phyloP scores from a whole-genome alignment of 2,797 vertebrate species.

The Salmo trutta region DNA sequence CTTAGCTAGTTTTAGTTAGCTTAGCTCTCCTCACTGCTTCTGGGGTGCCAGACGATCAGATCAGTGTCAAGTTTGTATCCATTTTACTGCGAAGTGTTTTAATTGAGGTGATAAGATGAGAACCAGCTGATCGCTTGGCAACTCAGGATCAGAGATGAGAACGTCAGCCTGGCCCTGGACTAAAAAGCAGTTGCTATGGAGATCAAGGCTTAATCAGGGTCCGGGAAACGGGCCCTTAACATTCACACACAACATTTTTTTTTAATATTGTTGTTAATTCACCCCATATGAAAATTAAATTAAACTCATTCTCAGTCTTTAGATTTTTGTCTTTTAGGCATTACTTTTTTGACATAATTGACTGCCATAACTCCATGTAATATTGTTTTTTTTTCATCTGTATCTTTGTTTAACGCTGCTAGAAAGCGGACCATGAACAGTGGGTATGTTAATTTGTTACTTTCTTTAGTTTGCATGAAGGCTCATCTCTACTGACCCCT shows the following conservation, averaged over 20 bases:
- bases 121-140: neutral
- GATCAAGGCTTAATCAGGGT: neutral
- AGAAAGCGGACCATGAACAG: conserved; percentile 85
- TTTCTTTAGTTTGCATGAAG: conserved; percentile 72
- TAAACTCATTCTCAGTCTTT: conserved; percentile 56
- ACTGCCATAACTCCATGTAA: conserved; percentile 48
- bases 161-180: neutral
- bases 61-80: neutral
- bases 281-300: neutral
- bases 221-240: neutral
- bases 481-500: conserved; percentile 32
- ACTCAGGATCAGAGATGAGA: conserved; percentile 9
- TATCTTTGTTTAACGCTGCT: conserved; percentile 79
- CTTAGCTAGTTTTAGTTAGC: neutral
- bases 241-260: neutral
- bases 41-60: neutral
- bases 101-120: neutral
- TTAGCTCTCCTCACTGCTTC: neutral
- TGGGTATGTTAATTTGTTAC: conserved; percentile 82
- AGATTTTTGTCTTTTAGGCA: conserved; percentile 40
- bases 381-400: conserved; percentile 61
- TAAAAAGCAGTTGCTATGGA: neutral
- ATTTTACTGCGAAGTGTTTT: neutral
- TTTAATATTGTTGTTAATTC: neutral
- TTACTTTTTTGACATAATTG: conserved; percentile 39